Evolutionary conservation across 2,797 vertebrate species (phyloP).

Genomic region (Pantherophis alleghaniensis): DNA sequence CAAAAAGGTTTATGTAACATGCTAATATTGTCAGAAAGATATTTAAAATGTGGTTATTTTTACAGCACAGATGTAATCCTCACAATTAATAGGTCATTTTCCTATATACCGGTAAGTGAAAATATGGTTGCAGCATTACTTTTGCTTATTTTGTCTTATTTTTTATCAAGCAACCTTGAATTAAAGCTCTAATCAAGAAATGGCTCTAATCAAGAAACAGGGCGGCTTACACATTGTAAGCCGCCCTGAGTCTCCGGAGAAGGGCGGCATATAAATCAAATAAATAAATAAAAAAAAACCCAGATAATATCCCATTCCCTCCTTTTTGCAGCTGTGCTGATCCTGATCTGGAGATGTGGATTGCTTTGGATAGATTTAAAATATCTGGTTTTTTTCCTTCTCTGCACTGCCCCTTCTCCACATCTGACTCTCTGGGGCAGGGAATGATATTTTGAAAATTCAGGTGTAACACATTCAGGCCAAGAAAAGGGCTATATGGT

Average conservation of each 20-base stretch:
- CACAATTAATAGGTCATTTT: not conserved
- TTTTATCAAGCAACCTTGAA: not conserved
- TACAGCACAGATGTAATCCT: not conserved
- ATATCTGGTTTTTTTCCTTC: not conserved
- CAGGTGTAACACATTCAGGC: not conserved
- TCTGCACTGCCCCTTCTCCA: not conserved
- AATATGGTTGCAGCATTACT: not conserved
- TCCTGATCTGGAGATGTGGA: not conserved
- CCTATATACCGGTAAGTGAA: not conserved
- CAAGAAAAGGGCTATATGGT: not conserved
- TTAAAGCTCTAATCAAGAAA: not conserved
- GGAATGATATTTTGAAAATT: not conserved
- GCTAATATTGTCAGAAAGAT: not conserved
- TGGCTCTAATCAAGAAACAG: no score
- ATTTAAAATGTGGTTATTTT: not conserved
- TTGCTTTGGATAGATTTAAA: not conserved
- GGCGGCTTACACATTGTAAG: no score
- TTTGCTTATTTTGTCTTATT: not conserved
- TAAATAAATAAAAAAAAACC: no score
- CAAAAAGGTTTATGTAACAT: no score
- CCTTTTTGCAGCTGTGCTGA: not conserved
- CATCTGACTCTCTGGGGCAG: not conserved
- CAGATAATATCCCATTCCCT: not conserved
- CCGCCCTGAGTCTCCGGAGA: no score
- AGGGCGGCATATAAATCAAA: no score